Base-by-base conservation (phyloP, 2,113 vertebrate species). In the Xenopus tropicalis region DNA sequence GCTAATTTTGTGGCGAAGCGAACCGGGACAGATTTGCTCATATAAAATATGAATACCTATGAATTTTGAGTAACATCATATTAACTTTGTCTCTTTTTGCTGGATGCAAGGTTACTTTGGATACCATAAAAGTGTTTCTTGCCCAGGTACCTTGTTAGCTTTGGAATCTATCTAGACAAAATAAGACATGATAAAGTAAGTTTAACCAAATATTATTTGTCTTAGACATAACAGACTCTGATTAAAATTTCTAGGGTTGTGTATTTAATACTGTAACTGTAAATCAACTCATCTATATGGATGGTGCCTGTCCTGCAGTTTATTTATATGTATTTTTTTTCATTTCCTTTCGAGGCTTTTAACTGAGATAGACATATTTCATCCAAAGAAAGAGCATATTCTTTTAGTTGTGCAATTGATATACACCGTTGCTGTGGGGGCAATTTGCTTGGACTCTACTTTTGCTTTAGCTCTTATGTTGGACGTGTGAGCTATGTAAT, bases 241-340 rank as follows among this genome's bases (percentile, higher is more conserved):
- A 73, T 73, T 73, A 73, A 73, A 73, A 58, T 73, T 29, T 62
- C 25, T 19, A 48, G 64, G 64, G 22, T 22, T 25, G 57, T 66
- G 61, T 66, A 51, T n/a, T 44, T 16, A 2, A 8, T 22, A 22
- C 51, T 24, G 62, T 57, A 66, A 73, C 71, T 44, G 42, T 56
- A 58, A 42, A 23, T 54, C 48, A 66, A 9, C 19, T 66, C 66
- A 66, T 57, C 57, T 25, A 20, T n/a, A 11, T 21, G 37, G 51
- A 66, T 65, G 54, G 29, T 57, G 16, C 65, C 65, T 25, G 46
- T 54, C 19, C 24, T 42, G 23, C 37, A 73, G n/a, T 58, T 37
- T 37, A 37, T 73, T 56, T 29, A 43, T 57, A 1, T 21, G 29
- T 37, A 9, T 22, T n/a, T 22, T n/a, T 29, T 14, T 20, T 14